A percentile compares a stretch with the other conserved stretches of the same genome.
Evolutionary conservation across 2,888 invertebrate genomes (phyloP).

Genomic region (Agonopterix arenella): DNA sequence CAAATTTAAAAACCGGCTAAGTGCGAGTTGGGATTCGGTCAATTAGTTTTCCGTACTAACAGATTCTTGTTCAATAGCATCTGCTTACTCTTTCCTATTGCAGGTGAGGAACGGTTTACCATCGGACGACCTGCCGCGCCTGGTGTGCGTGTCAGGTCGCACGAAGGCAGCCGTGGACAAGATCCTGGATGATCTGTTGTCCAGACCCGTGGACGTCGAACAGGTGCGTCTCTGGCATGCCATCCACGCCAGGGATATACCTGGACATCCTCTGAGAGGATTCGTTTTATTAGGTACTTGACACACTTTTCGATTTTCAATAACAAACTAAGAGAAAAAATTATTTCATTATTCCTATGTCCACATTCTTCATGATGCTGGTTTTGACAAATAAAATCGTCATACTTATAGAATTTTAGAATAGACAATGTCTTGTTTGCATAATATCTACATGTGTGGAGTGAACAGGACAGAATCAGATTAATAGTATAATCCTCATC

Average conservation of each 20-base stretch:
- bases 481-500: background rate
- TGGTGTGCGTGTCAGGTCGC: constrained; percentile 87
- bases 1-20: no score
- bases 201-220: constrained; percentile 79
- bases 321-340: background rate
- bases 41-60: no score
- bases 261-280: constrained; percentile 86
- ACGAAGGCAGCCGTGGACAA: constrained; percentile 84
- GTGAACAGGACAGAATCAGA: background rate
- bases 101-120: constrained; percentile 78
- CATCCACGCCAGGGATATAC: constrained; percentile 74
- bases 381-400: background rate
- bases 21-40: no score
- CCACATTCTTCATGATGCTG: no score
- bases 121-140: constrained; percentile 81
- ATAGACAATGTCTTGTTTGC: background rate
- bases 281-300: constrained; percentile 78
- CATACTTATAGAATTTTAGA: background rate
- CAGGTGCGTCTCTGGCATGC: constrained; percentile 77
- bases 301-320: background rate
- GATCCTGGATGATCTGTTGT: constrained; percentile 80
- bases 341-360: background rate
- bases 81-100: background rate
- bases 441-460: background rate
- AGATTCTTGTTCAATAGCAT: no score